These are phyloP conservation scores for Trogon surrucura DNA, from an alignment of 2,113 vertebrate genomes.

Conservation along the genomic window DNA sequence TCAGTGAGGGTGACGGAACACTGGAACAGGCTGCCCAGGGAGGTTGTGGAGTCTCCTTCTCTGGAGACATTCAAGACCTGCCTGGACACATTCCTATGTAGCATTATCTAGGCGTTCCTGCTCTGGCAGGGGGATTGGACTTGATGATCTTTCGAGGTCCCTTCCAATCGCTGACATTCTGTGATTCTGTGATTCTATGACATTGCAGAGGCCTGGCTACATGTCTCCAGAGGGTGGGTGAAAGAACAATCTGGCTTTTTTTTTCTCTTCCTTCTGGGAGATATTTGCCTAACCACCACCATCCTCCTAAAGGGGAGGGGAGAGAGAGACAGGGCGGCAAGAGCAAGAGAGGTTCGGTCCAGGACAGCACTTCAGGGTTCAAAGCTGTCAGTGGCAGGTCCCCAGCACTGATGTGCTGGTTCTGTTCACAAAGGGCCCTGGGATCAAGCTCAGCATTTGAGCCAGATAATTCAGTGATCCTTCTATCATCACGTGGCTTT, in stretches of 20 bases:
- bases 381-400: constrained; percentile 48
- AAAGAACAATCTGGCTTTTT: neutral
- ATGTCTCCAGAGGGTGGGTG: neutral
- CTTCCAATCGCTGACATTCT: too few relatives aligned
- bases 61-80: too few relatives aligned
- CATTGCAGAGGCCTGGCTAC: neutral
- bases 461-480: constrained; percentile 29
- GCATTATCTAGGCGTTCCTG: too few relatives aligned
- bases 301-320: rapidly evolving
- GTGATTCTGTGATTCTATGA: too few relatives aligned
- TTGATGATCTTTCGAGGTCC: too few relatives aligned
- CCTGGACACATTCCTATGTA: too few relatives aligned
- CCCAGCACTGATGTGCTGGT: constrained; percentile 9
- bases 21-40: too few relatives aligned
- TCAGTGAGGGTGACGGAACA: too few relatives aligned
- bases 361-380: constrained; percentile 61
- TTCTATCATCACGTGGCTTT: constrained; percentile 52
- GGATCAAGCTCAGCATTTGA: constrained; percentile 57
- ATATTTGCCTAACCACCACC: neutral
- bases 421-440: neutral
- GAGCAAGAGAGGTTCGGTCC: neutral
- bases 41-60: too few relatives aligned
- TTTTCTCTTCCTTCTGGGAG: neutral
- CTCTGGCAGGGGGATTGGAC: too few relatives aligned
- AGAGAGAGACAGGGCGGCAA: neutral